These are phyloP conservation scores for Trachops cirrhosus DNA, from an alignment of 2,797 vertebrate genomes.

Conservation along the genomic window DNA sequence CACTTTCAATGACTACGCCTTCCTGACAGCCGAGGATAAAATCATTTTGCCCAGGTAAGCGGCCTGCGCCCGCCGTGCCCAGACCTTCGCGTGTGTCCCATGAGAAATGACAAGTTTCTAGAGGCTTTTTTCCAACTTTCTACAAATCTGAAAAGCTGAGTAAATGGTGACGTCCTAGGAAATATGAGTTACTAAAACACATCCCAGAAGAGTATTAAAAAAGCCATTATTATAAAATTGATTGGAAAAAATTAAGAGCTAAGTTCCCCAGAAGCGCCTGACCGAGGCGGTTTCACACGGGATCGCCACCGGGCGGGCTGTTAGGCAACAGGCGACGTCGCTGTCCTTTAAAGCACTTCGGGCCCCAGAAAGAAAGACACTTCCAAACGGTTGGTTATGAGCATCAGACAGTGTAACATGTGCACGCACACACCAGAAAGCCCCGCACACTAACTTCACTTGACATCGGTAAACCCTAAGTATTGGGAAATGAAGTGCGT, in stretches of 20 bases:
- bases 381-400: background rate
- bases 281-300: background rate
- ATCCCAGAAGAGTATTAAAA: background rate
- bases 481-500: background rate
- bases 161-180: slow-evolving; percentile 5
- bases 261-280: background rate
- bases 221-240: slow-evolving; percentile 16
- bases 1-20: slow-evolving; percentile 98
- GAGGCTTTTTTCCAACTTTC: background rate
- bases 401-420: background rate
- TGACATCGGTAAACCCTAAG: background rate
- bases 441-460: background rate
- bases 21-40: slow-evolving; percentile 94
- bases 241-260: background rate
- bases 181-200: slow-evolving; percentile 35
- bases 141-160: slow-evolving; percentile 7
- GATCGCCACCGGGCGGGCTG: background rate
- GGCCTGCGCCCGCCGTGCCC: background rate
- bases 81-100: background rate
- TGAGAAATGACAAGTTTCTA: slow-evolving; percentile 18
- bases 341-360: background rate
- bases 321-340: background rate
- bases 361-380: background rate
- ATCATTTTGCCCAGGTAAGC: slow-evolving; percentile 97
- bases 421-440: background rate